Evolutionary conservation across 2,797 vertebrate genomes (phyloP).

Genomic region (Enteromius trimaculatus): DNA sequence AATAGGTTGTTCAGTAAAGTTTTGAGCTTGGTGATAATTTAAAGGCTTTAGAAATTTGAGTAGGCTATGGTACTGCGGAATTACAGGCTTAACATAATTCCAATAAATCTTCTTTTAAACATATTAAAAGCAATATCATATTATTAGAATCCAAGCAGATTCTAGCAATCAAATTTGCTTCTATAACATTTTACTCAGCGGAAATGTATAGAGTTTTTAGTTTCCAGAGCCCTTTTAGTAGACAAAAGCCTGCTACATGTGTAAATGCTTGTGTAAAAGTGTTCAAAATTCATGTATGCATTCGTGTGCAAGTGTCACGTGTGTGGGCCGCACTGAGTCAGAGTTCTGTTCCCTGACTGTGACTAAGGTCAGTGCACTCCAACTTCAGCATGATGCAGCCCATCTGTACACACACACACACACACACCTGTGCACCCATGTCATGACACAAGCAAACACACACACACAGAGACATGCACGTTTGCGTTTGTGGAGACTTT

Average conservation of each 20-base stretch:
- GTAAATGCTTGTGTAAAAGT: background rate
- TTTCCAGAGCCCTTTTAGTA: background rate
- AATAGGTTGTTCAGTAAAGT: background rate
- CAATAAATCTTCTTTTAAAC: background rate
- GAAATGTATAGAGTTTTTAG: background rate
- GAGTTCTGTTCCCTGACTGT: slow-evolving; percentile 60
- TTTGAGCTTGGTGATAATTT: background rate
- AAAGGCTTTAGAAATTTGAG: background rate
- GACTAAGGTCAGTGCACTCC: slow-evolving; percentile 65
- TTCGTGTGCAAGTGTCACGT: slow-evolving; percentile 34
- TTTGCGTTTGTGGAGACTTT: background rate
- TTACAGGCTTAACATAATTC: background rate
- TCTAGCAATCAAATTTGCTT: background rate
- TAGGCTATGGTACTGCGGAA: background rate
- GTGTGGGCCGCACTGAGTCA: slow-evolving; percentile 66
- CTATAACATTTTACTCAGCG: background rate
- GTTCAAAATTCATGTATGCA: slow-evolving; percentile 24
- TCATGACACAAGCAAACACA: slow-evolving; percentile 21
- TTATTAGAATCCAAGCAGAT: background rate
- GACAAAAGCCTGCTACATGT: background rate
- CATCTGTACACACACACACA: slow-evolving; percentile 65
- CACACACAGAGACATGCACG: background rate
- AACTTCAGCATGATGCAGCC: slow-evolving; percentile 65
- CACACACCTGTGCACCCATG: slow-evolving; percentile 26
- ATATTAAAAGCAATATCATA: background rate